Evolutionary conservation across 2,113 vertebrate genomes (phyloP).

Genomic region (Eubucco bourcierii): DNA sequence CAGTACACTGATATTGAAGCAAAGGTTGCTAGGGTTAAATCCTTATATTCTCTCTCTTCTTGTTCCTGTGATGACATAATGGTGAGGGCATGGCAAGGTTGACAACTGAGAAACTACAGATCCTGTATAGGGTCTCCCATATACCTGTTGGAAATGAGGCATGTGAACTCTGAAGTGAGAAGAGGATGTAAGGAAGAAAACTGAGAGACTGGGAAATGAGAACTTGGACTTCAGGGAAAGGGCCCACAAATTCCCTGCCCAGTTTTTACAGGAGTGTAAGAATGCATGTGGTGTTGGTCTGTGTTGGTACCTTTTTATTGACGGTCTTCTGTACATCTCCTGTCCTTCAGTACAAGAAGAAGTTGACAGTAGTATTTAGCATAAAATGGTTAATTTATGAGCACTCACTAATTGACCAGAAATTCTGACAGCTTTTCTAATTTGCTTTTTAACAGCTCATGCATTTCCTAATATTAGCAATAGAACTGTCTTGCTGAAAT

Average conservation of each 20-base stretch:
- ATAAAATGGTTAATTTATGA: not conserved
- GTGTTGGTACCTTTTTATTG: not conserved
- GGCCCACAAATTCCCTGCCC: not conserved
- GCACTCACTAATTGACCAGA: not conserved
- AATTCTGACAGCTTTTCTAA: not conserved
- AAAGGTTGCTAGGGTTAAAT: not conserved
- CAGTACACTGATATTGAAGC: not conserved
- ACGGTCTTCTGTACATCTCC: not conserved
- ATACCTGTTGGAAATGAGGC: not conserved
- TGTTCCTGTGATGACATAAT: not conserved
- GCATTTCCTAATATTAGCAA: not conserved
- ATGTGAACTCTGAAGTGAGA: not conserved
- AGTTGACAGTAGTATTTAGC: not conserved
- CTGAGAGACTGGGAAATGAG: not conserved
- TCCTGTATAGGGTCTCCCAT: not conserved
- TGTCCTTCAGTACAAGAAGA: not conserved
- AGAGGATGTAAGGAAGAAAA: not conserved
- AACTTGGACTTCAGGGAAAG: not conserved
- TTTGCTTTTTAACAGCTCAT: slow-evolving; percentile 28
- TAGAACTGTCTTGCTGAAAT: slow-evolving; percentile 24
- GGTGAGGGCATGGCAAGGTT: not conserved
- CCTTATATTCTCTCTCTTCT: not conserved
- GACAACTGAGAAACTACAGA: not conserved
- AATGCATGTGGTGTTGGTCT: not conserved
- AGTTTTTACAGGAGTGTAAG: not conserved